Evolutionary conservation across 2,888 invertebrate species (phyloP), one percentile per base, ranked within the genome.

Genomic region (Cistogaster globosa): DNA sequence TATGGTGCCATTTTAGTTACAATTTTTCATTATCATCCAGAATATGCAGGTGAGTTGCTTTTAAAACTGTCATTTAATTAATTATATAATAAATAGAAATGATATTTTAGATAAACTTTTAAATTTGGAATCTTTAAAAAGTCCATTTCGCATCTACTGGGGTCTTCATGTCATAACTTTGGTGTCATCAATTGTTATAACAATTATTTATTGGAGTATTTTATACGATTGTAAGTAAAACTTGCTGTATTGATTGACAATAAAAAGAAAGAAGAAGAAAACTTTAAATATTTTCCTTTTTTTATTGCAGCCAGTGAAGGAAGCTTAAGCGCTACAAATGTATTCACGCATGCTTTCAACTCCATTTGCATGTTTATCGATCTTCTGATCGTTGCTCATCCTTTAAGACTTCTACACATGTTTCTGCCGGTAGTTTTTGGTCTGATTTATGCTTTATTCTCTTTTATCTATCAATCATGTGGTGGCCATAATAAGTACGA

Each of bases 281-380:
- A 5, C 6, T 32, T 2, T 53, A 67, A 16, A 16, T 36, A 45
- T n/a, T 14, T 48, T n/a, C n/a, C 4, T 0, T 48, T 48, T n/a
- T 48, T n/a, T 1, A 48, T 16, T 48, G 7, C 45, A 95, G 95
- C 93, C 14, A 88, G 88, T 36, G 89, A 91, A 77, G 88, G 84
- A 57, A 69, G 84, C 5, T 80, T 91, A 82, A 90, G 87, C 84
- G 93, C 94, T 0, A 93, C 96, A 57, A 97, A 96, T 91, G 91
- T 96, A 20, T 93, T 96, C 71, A 94, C 96, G 0, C 97, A 97
- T 91, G 95, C 95, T 14, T 94, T 95, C 86, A 97, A 97, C 93
- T 96, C 96, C 0, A 88, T 96, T 12, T 92, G 96, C 86, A 96
- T 97, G 95, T 90, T 96, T 53, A 86, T 95, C 6, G 97, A 97